A percentile compares a stretch with the other conserved stretches of the same genome.
phyloP scores from a whole-genome alignment of 2,113 vertebrate genomes.

The Marmota monax region DNA sequence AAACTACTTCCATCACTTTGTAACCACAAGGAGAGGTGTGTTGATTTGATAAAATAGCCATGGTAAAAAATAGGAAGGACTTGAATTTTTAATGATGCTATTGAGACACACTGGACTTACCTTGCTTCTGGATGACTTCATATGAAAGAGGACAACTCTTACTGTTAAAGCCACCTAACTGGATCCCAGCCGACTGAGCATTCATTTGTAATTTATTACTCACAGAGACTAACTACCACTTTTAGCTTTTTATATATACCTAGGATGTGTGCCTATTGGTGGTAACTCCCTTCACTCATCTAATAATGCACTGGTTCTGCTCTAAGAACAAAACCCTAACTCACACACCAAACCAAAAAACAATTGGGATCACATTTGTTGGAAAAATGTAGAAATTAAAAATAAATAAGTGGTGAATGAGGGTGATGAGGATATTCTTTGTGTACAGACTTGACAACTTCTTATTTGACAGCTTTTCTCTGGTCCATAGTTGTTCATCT shows the following conservation, averaged over 20 bases:
- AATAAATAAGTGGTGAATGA: background rate
- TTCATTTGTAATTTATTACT: background rate
- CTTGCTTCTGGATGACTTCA: background rate
- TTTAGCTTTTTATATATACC: too few relatives aligned
- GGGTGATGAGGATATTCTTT: background rate
- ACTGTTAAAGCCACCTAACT: background rate
- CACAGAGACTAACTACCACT: too few relatives aligned
- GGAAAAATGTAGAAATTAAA: background rate
- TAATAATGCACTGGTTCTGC: slow-evolving; percentile 7
- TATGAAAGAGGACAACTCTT: background rate
- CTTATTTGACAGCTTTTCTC: background rate
- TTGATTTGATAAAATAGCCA: background rate
- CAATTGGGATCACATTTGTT: background rate
- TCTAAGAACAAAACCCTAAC: background rate
- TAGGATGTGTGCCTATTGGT: background rate
- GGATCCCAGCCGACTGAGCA: background rate
- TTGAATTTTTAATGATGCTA: background rate
- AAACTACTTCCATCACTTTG: background rate
- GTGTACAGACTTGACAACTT: background rate
- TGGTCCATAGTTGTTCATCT: background rate
- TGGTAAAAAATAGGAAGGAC: background rate
- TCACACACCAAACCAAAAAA: background rate
- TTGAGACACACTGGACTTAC: background rate
- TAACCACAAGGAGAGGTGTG: background rate
- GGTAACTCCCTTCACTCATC: background rate